phyloP scores from a whole-genome alignment of 2,797 vertebrate genomes.

The Sparidentex hasta region DNA sequence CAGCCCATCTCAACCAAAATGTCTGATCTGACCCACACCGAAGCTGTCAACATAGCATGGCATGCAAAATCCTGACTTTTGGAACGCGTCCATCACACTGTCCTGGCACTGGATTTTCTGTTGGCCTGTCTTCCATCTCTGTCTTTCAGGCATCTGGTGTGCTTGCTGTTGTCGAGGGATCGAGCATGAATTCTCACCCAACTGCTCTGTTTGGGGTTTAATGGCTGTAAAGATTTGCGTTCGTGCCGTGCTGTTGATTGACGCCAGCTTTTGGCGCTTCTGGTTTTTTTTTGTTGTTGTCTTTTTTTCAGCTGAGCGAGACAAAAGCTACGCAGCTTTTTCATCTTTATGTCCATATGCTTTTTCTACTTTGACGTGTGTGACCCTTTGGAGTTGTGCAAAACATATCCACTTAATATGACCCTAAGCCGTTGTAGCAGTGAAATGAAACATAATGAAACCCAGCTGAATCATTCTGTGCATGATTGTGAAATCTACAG shows the following conservation, averaged over 20 bases:
- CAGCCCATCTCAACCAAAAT: conserved; percentile 20
- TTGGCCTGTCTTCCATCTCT: conserved; percentile 43
- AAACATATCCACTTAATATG: background rate
- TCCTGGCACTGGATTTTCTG: conserved; percentile 41
- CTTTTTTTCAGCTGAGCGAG: background rate
- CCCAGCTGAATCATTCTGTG: conserved; percentile 4
- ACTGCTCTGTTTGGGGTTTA: conserved; percentile 51
- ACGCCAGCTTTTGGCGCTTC: background rate
- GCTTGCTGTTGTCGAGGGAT: conserved; percentile 62
- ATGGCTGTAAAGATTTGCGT: conserved; percentile 31
- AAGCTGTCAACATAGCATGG: conserved; percentile 38
- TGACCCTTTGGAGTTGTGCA: background rate
- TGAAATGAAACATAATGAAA: conserved; percentile 11
- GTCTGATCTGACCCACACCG: conserved; percentile 39
- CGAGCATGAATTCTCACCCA: conserved; percentile 58
- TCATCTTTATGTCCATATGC: background rate
- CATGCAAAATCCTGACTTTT: conserved; percentile 63
- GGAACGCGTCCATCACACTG: conserved; percentile 58
- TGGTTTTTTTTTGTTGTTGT: too few relatives aligned
- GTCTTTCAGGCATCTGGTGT: conserved; percentile 68
- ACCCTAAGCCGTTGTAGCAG: background rate
- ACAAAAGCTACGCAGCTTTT: background rate
- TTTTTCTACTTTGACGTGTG: background rate
- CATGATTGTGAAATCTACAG: conserved; percentile 20
- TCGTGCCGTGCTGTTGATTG: conserved; percentile 17